Base-by-base conservation (phyloP, 2,113 vertebrate species). In the Xyrauchen texanus region DNA sequence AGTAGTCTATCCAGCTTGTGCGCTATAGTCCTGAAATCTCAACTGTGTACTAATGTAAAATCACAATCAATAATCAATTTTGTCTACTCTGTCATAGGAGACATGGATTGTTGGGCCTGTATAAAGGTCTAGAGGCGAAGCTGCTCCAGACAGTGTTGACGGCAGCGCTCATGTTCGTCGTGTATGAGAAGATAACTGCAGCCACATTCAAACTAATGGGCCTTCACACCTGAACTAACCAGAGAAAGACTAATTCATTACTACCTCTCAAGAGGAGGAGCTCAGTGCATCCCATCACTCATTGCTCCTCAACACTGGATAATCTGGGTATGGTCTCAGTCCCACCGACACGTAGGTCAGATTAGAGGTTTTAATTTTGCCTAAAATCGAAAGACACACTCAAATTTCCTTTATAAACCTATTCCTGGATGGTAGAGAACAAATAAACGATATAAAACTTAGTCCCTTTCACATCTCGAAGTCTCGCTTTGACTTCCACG, bases 91-190 rank as follows among this genome's bases (percentile, higher is more conserved):
- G 1, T 80, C n/a, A 6, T 86, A 94, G 93, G 85, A 90, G 67
- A 66, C 86, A 90, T 0, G 93, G 93, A 0, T 42, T 87, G 6
- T 53, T 90, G 0, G 90, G 93, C 45, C 77, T 94, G 73, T 94
- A 94, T 87, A 93, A 93, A 88, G 93, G 93, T 69, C 88, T 94
- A 86, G 93, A 94, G 88, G 93, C 93, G 55, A 94, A 94, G 82
- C 86, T 94, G 63, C 90, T 94, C 0, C 93, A 94, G 91, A 94
- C 93, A 0, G 92, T 94, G 5, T 87, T 94, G 83, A 94, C 93
- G 0, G 93, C 93, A 0, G 93, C 93, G 4, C 93, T 94, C 80
- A 94, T 94, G 93, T 94, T 94, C 16, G 91, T 94, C 2, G 88
- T 94, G 62, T 94, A 94, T 3, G 93, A 94, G 86, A 94, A 94